Evolutionary conservation across 2,113 vertebrate genomes (phyloP).

Genomic region (Rana temporaria): DNA sequence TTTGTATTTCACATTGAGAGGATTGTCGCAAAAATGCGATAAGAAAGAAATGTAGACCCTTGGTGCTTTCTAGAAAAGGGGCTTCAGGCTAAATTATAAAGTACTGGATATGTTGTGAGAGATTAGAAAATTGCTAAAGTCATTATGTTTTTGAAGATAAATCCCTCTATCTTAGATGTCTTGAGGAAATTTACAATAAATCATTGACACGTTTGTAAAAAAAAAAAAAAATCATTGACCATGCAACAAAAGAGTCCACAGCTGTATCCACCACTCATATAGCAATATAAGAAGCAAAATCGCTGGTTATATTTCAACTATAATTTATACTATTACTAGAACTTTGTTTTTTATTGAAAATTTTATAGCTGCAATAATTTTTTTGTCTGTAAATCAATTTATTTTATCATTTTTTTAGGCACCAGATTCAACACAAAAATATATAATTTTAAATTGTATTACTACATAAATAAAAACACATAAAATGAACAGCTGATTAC

Average conservation of each 20-base stretch:
- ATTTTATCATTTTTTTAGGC: too few species aligned
- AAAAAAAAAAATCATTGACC: conserved; percentile 48
- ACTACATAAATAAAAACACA: too few species aligned
- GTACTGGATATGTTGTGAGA: conserved; percentile 14
- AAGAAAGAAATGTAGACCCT: neutral
- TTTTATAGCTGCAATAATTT: too few species aligned
- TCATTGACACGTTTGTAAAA: too few species aligned
- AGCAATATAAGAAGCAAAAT: neutral
- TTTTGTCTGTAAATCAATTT: too few species aligned
- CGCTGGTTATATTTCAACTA: neutral
- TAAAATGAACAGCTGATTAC: too few species aligned
- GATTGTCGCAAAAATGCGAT: neutral
- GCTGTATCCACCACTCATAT: neutral
- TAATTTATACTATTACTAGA: too few species aligned
- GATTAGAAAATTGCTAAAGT: conserved; percentile 42
- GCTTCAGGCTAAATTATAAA: conserved; percentile 6
- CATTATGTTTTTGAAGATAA: conserved; percentile 46
- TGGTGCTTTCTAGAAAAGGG: conserved; percentile 5
- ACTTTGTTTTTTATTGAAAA: too few species aligned
- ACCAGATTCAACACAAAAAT: too few species aligned
- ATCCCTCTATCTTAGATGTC: conserved; percentile 43
- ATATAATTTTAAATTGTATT: too few species aligned
- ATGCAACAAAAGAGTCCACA: conserved; percentile 25
- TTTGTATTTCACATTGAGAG: neutral
- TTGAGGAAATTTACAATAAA: conserved; percentile 30